Evolutionary conservation across 2,113 vertebrate genomes (phyloP).

Genomic region (Phylloscopus trochiloides): DNA sequence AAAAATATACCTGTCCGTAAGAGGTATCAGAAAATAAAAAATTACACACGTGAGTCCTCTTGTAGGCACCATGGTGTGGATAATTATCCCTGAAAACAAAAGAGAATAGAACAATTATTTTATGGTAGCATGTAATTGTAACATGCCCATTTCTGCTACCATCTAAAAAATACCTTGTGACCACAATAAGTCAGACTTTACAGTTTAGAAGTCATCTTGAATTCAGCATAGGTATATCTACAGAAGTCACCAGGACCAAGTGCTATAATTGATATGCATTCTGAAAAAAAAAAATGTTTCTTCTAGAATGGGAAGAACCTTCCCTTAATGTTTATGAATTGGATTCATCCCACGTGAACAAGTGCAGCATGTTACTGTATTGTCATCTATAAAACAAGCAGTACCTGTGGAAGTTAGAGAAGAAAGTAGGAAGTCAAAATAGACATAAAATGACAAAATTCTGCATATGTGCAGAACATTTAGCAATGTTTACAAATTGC

Average conservation of each 20-base stretch:
- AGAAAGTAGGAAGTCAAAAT: not conserved
- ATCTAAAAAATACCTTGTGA: not conserved
- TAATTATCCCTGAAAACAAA: not conserved
- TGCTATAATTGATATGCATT: not conserved
- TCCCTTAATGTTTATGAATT: fast-evolving
- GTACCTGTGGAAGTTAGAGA: not conserved
- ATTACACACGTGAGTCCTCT: not conserved
- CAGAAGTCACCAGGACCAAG: not conserved
- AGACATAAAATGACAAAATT: not conserved
- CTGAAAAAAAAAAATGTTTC: not conserved
- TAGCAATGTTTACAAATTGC: not conserved
- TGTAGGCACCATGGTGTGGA: not conserved
- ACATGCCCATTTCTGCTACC: not conserved
- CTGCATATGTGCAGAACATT: not conserved
- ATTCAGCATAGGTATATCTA: not conserved
- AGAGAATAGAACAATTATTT: not conserved
- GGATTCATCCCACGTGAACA: not conserved
- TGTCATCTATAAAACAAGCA: not conserved
- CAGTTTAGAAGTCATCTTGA: not conserved
- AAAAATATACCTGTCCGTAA: not conserved
- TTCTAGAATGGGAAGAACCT: not conserved
- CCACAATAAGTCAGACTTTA: not conserved
- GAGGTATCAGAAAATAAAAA: not conserved
- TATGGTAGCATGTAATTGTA: not conserved
- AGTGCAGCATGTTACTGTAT: not conserved